These are phyloP conservation scores for Nixonia krombeini DNA, from an alignment of 1,140 invertebrate genomes.

Conservation along the genomic window DNA sequence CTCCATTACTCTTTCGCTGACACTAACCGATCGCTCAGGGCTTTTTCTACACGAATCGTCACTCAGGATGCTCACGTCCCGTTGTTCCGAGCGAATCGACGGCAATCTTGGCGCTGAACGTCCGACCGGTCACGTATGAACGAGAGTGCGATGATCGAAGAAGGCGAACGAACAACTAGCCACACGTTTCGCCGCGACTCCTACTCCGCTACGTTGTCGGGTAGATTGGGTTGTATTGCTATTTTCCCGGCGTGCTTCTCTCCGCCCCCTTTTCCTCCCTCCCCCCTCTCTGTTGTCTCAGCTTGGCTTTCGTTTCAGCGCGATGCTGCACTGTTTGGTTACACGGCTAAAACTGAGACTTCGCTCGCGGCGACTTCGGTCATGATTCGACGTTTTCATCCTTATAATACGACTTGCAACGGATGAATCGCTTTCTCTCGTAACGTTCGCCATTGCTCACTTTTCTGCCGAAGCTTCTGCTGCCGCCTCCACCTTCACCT, in stretches of 20 bases:
- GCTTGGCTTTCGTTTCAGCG: conserved; percentile 10
- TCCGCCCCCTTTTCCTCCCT: background rate
- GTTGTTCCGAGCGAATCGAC: conserved; percentile 7
- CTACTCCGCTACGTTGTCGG: background rate
- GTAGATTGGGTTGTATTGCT: conserved; percentile 1
- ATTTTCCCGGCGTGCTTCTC: conserved; percentile 1
- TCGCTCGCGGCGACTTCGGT: conserved; percentile 42
- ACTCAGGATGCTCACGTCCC: conserved; percentile 6
- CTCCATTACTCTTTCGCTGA: conserved; percentile 6
- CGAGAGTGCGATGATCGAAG: conserved; percentile 19
- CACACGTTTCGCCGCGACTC: conserved; percentile 21
- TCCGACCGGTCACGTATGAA: conserved; percentile 39
- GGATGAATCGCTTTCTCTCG: background rate
- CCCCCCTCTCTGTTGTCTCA: background rate
- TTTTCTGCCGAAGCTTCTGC: background rate
- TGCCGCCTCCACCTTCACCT: too few relatives aligned
- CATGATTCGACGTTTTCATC: conserved; percentile 42
- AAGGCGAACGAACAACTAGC: conserved; percentile 20
- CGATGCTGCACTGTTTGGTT: conserved; percentile 22
- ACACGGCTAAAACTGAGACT: conserved; percentile 30
- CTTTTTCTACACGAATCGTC: background rate
- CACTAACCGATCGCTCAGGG: background rate
- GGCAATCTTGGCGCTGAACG: background rate
- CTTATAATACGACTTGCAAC: conserved; percentile 42
- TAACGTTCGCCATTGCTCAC: background rate